These are phyloP conservation scores for Tolypeutes matacus DNA, from an alignment of 2,797 vertebrate species.

Conservation along the genomic window DNA sequence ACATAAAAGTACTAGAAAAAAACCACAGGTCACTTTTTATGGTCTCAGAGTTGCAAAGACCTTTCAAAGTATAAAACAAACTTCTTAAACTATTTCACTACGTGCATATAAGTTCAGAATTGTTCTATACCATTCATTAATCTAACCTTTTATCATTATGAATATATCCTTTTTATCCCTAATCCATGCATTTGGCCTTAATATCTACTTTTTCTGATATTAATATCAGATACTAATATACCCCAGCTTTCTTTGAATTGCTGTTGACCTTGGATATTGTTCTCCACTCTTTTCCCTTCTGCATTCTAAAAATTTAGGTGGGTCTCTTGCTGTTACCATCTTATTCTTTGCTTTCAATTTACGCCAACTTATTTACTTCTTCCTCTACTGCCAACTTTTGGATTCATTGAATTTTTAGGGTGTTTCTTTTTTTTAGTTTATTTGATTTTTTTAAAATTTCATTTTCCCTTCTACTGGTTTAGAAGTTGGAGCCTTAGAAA, in stretches of 20 bases:
- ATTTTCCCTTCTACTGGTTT: conserved; percentile 29
- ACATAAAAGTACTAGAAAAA: neutral
- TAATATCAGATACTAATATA: neutral
- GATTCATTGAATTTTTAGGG: neutral
- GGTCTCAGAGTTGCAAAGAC: neutral
- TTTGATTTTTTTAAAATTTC: neutral
- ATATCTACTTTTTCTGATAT: neutral
- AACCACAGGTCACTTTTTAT: neutral
- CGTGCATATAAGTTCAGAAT: neutral
- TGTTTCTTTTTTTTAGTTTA: neutral
- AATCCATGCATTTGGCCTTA: neutral
- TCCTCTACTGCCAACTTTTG: neutral
- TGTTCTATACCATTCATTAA: neutral
- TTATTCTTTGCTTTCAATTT: too few species aligned
- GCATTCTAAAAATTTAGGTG: too few species aligned
- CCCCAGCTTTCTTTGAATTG: neutral
- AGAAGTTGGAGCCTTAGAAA: conserved; percentile 17
- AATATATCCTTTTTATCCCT: neutral
- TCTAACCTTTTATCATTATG: neutral
- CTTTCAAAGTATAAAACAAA: conserved; percentile 34
- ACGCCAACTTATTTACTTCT: too few species aligned
- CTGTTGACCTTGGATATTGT: too few species aligned
- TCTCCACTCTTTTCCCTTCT: too few species aligned
- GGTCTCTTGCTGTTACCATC: too few species aligned
- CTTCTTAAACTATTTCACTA: neutral